phyloP scores from a whole-genome alignment of 2,888 invertebrate genomes.

The Hydroisotoma schaefferi region DNA sequence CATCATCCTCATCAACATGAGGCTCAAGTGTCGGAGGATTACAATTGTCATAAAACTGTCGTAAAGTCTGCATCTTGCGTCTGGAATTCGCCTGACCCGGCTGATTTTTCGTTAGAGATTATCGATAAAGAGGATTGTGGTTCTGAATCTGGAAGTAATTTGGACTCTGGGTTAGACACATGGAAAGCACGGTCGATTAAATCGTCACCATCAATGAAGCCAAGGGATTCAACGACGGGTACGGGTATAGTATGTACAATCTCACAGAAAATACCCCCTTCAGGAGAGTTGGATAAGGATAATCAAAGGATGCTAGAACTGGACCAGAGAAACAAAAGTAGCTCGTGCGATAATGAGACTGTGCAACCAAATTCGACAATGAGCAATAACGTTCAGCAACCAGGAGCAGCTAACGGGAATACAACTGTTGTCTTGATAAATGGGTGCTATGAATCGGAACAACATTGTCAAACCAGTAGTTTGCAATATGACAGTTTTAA shows the following conservation, averaged over 20 bases:
- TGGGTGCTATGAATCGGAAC: constrained; percentile 32
- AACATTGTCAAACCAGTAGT: constrained; percentile 18
- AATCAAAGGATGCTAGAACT: constrained; percentile 8
- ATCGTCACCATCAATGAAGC: constrained; percentile 4
- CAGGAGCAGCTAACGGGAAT: constrained; percentile 33
- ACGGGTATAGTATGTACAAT: constrained; percentile 47
- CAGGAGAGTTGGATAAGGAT: constrained; percentile 6
- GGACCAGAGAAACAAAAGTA: constrained; percentile 1
- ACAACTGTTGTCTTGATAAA: constrained; percentile 47
- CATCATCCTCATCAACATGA: too few relatives aligned
- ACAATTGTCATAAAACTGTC: too few relatives aligned
- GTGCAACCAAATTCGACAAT: constrained; percentile 10
- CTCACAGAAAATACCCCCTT: constrained; percentile 39
- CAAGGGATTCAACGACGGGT: constrained; percentile 19
- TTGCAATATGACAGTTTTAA: constrained; percentile 23
- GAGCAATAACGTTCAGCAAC: constrained; percentile 1
- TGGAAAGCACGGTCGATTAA: constrained; percentile 38
- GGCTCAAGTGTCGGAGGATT: too few relatives aligned
- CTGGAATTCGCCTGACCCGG: too few relatives aligned
- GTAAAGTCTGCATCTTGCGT: too few relatives aligned
- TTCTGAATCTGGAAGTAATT: constrained; percentile 16
- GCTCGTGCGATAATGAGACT: background rate
- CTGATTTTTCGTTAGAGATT: too few relatives aligned
- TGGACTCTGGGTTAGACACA: constrained; percentile 48
- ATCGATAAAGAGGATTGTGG: constrained; percentile 12